Base-by-base conservation (phyloP, 23 tunicate species). In the Oikopleura dioica region DNA sequence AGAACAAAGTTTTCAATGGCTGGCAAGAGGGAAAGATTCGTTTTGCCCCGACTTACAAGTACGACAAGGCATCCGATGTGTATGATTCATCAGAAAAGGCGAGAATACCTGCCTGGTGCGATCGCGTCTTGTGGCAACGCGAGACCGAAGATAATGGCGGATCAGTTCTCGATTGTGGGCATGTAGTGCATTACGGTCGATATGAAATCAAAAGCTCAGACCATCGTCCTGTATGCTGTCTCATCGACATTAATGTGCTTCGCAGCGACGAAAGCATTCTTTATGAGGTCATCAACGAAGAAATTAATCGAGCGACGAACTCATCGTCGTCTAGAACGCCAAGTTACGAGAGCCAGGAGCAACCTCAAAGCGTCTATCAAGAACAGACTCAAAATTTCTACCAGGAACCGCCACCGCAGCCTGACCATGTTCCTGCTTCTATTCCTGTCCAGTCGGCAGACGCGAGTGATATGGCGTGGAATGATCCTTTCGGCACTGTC, bases 11-110 rank as follows among this genome's bases (percentile, higher is more conserved):
- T 37, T 94, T 94, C 59, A 85, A 85, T 81, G 85, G 85, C n/a
- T 94, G 84, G 76, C 79, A 38, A 16, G 99, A 94, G 50, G 99
- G 86, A 1, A 79, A 79, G 1, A 83, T 81, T 35, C 68, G 81
- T 68, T 94, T 94, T 79, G 99, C 99, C 1, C 99, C 99, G n/a
- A 94, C 99, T 0, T 94, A 94, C 72, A 94, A 94, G 55, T 94
- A 94, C 76, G 99, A 94, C 75, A 68, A 81, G n/a, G 87, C 83
- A 38, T 81, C 95, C 0, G 99, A 94, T 59, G 89, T 78, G 38
- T 94, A 94, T 77, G 99, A 94, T 79, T 86, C 89, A 2, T 86
- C 95, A 78, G 99, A 94, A 78, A 94, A 94, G 50, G 84, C 84
- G 37, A 69, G 99, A 33, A 81, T 81, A 4, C 99, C 99, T 1